Conservation (phyloP, 1,140 invertebrate species). For the Neodiprion virginianus region DNA sequence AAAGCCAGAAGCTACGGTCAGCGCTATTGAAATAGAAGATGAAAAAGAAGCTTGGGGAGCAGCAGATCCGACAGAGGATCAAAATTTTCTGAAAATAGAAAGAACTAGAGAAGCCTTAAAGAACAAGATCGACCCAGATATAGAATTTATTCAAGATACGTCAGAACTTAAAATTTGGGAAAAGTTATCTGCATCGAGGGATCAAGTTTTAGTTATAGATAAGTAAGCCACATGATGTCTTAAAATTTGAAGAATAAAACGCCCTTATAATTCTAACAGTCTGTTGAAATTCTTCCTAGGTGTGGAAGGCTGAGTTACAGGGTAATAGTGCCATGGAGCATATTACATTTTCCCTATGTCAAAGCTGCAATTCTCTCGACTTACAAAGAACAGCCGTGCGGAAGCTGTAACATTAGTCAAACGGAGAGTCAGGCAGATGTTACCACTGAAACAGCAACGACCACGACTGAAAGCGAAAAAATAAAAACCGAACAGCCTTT, state of each 20-base stretch:
- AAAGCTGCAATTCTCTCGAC: slow-evolving; percentile 57
- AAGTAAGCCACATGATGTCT: slow-evolving; percentile 32
- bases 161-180: slow-evolving; percentile 39
- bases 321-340: slow-evolving; percentile 56
- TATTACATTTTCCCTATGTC: slow-evolving; percentile 55
- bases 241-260: slow-evolving; percentile 12
- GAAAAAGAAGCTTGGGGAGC: slow-evolving; percentile 29
- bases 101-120: slow-evolving; percentile 34
- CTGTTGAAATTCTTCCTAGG: slow-evolving; percentile 33
- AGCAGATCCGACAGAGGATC: neutral
- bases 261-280: neutral
- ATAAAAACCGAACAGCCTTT: neutral
- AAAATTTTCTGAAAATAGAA: neutral
- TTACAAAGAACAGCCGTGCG: slow-evolving; percentile 54
- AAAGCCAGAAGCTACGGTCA: neutral
- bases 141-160: slow-evolving; percentile 43
- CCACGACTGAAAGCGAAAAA: neutral
- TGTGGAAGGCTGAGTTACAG: slow-evolving; percentile 55
- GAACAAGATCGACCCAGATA: slow-evolving; percentile 25
- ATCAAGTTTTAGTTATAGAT: slow-evolving; percentile 51
- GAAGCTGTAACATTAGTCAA: slow-evolving; percentile 39
- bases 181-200: slow-evolving; percentile 40
- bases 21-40: slow-evolving; percentile 20
- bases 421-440: neutral
- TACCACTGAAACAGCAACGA: neutral